Evolutionary conservation across 2,113 vertebrate genomes (phyloP), one percentile per base, ranked within the genome.

Genomic region (Cololabis saira): DNA sequence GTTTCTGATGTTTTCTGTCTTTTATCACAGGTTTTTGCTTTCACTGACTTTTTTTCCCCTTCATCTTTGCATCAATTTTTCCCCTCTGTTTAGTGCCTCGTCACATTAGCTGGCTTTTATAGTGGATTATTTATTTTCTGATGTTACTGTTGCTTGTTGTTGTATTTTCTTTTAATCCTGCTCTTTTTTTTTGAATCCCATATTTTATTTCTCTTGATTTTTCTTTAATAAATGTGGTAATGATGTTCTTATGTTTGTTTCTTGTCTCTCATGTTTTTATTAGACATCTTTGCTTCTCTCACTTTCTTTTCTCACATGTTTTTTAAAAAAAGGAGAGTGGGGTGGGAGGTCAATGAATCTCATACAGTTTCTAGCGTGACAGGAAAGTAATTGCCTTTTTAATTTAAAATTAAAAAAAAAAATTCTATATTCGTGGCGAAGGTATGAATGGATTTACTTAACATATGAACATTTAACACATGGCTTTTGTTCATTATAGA

Each of bases 21-120:
- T 21, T 6, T 60, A 17, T 55, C 64, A 69, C 30, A 67, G 75
- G 42, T 58, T 54, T 55, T n/a, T 68, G 19, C 30, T 74, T 24
- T 55, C 7, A 33, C 2, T 56, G 17, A 43, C 17, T 30, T 58
- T 56, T 59, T 42, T 16, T 45, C 27, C n/a, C n/a, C n/a, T 12
- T 42, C 45, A 27, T 27, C 6, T 24, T 15, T 22, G 12, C 10
- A 59, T 33, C 0, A 58, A 1, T 18, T 21, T 56, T 49, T 50
- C n/a, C n/a, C n/a, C n/a, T n/a, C n/a, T 11, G 1, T 27, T 16
- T 3, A 11, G n/a, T 24, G 14, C 4, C 2, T 5, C 5, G 18
- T 51, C 47, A 49, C 17, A 19, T 12, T 49, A 49, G 18, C 47
- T 49, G 17, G 14, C 44, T 55, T 16, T 6, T 19, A 47, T 22